Percentiles rank a stretch among this genome's conserved stretches.
Evolutionary conservation across 2,113 vertebrate genomes (phyloP).

Genomic region (Procavia capensis): DNA sequence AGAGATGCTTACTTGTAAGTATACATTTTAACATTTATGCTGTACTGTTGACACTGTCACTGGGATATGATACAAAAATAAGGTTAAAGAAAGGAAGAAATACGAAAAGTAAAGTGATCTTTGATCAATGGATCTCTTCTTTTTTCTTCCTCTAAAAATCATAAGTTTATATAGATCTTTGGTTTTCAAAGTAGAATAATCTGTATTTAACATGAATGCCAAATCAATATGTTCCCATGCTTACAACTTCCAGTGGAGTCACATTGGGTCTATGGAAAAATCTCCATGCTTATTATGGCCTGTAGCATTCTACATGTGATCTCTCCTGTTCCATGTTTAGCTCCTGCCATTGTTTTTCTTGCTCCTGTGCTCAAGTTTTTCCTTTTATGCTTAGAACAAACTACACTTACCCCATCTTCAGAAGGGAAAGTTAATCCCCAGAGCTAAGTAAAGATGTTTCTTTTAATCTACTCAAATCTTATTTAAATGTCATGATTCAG

Average conservation of each 20-base stretch:
- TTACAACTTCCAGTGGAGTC: background rate
- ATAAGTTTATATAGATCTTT: background rate
- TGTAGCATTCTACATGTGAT: too few species aligned
- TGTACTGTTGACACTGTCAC: background rate
- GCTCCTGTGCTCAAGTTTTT: background rate
- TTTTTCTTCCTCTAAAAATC: background rate
- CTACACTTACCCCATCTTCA: background rate
- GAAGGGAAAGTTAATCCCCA: background rate
- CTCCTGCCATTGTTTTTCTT: background rate
- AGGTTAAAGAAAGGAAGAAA: background rate
- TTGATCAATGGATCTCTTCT: background rate
- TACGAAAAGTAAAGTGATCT: background rate
- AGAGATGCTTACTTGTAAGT: background rate
- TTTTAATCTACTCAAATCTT: background rate
- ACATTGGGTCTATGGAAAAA: background rate
- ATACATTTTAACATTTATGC: background rate
- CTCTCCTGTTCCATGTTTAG: background rate
- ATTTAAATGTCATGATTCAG: background rate
- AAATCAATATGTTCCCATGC: background rate
- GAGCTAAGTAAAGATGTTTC: background rate
- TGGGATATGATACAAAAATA: background rate
- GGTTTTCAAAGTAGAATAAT: background rate
- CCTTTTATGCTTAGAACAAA: background rate
- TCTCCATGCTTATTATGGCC: background rate
- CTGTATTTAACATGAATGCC: background rate